phyloP scores from a whole-genome alignment of 2,888 invertebrate genomes.

The Pocota personata region DNA sequence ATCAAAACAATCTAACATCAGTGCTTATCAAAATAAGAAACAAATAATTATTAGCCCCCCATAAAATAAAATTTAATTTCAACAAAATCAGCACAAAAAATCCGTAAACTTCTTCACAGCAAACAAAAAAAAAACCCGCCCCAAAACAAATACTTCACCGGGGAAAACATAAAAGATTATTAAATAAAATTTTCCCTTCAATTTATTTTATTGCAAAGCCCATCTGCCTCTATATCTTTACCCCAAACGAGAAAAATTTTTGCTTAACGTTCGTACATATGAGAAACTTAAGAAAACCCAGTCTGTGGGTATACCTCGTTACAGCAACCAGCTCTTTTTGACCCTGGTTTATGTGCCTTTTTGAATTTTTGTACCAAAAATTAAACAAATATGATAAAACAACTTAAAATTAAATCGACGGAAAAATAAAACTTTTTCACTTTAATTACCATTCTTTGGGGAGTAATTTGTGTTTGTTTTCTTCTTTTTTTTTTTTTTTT shows the following conservation, averaged over 20 bases:
- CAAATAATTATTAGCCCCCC: not conserved
- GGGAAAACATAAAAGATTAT: conserved; percentile 31
- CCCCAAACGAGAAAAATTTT: not conserved
- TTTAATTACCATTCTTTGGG: conserved; percentile 43
- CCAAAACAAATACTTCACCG: conserved; percentile 12
- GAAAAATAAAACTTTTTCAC: conserved; percentile 37
- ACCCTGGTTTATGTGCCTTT: conserved; percentile 37
- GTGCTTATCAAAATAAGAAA: not conserved
- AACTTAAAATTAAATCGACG: conserved; percentile 38
- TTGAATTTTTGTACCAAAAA: conserved; percentile 18
- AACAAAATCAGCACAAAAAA: not conserved
- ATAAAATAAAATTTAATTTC: conserved; percentile 8
- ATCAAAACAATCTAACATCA: too few species aligned
- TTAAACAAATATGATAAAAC: conserved; percentile 35
- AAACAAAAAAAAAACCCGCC: not conserved
- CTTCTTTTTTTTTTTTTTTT: not conserved
- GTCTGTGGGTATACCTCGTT: not conserved
- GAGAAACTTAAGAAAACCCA: not conserved
- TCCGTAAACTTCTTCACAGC: not conserved
- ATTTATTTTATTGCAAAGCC: conserved; percentile 46
- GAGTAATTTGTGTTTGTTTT: too few species aligned
- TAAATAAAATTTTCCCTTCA: conserved; percentile 39
- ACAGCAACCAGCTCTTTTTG: conserved; percentile 2
- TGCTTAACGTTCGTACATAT: not conserved
- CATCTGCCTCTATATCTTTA: not conserved